A percentile compares a stretch with the other conserved stretches of the same genome.
Conservation (phyloP, 2,888 invertebrate genomes). For the Baronia brevicornis region DNA sequence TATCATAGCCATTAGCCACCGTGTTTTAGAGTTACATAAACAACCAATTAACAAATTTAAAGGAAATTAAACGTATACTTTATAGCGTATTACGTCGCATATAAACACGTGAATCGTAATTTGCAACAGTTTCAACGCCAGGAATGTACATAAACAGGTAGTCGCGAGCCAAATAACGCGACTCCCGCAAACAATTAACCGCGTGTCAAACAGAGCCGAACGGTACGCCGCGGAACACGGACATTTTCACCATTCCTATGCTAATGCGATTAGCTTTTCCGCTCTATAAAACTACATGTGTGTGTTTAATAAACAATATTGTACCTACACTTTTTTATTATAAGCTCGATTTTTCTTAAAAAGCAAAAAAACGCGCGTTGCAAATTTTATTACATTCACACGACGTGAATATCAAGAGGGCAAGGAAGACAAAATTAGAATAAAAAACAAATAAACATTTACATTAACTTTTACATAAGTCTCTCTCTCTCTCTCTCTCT, state of each 20-base stretch:
- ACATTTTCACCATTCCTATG: slow-evolving; percentile 30
- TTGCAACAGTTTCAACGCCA: slow-evolving; percentile 21
- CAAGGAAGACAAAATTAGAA: too few species aligned
- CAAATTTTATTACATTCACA: too few species aligned
- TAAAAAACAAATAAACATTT: too few species aligned
- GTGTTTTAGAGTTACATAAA: too few species aligned
- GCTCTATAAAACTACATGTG: slow-evolving; percentile 9
- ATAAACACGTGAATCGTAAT: slow-evolving; percentile 19
- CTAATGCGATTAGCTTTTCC: slow-evolving; percentile 30
- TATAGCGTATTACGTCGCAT: slow-evolving; percentile 19
- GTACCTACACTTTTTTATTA: slow-evolving; percentile 7
- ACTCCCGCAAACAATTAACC: slow-evolving; percentile 29
- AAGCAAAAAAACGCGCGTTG: too few species aligned
- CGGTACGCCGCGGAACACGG: slow-evolving; percentile 37
- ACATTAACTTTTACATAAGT: too few species aligned
- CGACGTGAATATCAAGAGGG: too few species aligned
- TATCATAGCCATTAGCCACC: slow-evolving; percentile 7
- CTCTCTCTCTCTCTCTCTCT: too few species aligned
- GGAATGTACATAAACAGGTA: slow-evolving; percentile 22
- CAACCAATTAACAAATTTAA: too few species aligned
- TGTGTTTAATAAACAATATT: slow-evolving; percentile 9
- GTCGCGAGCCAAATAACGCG: slow-evolving; percentile 13
- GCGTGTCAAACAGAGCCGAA: slow-evolving; percentile 54
- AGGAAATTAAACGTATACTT: slow-evolving; percentile 19
- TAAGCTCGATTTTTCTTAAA: too few species aligned